Base-by-base conservation (phyloP, 2,888 invertebrate genomes). In the Cheilosia impressa region DNA sequence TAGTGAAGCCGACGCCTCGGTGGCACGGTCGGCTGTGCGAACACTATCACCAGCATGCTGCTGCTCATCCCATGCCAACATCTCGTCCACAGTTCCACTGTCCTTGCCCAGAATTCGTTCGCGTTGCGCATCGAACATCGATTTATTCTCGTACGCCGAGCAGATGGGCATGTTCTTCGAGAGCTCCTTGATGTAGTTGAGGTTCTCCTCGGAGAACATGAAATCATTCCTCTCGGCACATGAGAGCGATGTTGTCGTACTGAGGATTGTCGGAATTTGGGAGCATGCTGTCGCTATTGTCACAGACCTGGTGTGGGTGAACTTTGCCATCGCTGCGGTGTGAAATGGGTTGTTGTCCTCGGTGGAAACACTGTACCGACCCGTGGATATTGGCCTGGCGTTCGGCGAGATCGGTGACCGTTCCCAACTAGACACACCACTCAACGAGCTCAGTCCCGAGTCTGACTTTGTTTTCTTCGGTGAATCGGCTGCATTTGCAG, bases 401-500 rank as follows among this genome's bases (percentile, higher is more conserved):
- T 72, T 77, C 31, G 96, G 96, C 0, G 96, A 97, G 31, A 96
- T 95, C 4, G 97, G 97, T 41, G 97, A 96, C 92, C 97, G 97
- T 91, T 97, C 97, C 89, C 96, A 93, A 90, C 96, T 96, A 13
- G 96, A 96, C 95, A 97, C 96, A 4, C 97, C 96, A 90, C 96
- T 97, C 95, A 97, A 96, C 6, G 97, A 97, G 0, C 97, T 97
- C 65, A 97, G 92, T 0, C 97, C 97, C 0, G 97, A 97, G 91
- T 97, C 97, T 1, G 97, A 97, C 91, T 97, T 97, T 1, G 96
- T 89, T 71, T 90, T 90, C 50, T 90, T 90, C 5, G 90, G 89
- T 6, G 89, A 89, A 17, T 73, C 78, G 1, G 41, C 50, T 15
- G 43, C 50, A 15, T 31, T 58, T 2, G 71, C 65, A 22, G 76